phyloP scores from a whole-genome alignment of 1,140 invertebrate species.

The Drosophila auraria region DNA sequence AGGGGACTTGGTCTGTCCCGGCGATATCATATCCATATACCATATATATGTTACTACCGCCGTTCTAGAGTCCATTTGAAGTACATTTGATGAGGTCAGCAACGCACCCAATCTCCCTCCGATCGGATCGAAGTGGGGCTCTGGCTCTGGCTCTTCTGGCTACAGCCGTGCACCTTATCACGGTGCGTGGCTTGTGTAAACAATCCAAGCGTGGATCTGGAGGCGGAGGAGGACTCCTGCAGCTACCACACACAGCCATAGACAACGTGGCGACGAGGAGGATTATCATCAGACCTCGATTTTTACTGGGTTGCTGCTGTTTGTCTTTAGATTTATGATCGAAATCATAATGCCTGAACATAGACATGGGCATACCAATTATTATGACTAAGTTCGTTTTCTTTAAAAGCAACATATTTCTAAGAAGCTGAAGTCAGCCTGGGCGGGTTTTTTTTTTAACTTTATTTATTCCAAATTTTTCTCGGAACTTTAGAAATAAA shows the following conservation, averaged over 20 bases:
- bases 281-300: conserved; percentile 61
- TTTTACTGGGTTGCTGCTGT: conserved; percentile 45
- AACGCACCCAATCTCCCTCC: conserved; percentile 58
- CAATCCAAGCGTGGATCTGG: conserved; percentile 20
- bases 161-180: conserved; percentile 49
- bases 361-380: too few species aligned
- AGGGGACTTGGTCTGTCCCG: conserved; percentile 15
- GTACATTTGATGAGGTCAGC: conserved; percentile 81
- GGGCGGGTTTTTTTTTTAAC: too few species aligned
- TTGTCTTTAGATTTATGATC: conserved; percentile 69
- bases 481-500: too few species aligned
- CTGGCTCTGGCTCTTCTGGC: conserved; percentile 9
- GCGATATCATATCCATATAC: conserved; percentile 80
- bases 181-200: conserved; percentile 46
- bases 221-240: conserved; percentile 35
- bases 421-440: too few species aligned
- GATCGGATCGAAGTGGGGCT: conserved; percentile 49
- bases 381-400: not conserved
- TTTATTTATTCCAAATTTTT: too few species aligned
- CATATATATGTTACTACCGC: conserved; percentile 26
- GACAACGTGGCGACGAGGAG: conserved; percentile 70
- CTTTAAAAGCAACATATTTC: too few species aligned
- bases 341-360: conserved; percentile 23
- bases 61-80: conserved; percentile 70
- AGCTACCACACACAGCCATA: conserved; percentile 43